Conservation (phyloP, 2,113 vertebrate species). For the Symphodus melops region DNA sequence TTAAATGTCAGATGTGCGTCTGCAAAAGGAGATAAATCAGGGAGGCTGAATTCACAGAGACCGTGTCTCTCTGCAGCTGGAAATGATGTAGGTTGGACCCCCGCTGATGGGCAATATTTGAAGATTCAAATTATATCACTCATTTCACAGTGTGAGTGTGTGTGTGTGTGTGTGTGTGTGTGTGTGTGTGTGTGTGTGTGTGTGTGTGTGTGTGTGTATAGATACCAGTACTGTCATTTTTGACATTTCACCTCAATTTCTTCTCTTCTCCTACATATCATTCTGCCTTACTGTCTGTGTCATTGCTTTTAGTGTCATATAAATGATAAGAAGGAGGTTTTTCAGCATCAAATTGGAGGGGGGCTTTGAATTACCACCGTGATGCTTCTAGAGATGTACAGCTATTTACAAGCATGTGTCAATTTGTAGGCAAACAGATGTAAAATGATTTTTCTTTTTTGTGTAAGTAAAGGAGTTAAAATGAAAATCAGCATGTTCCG, state of each 20-base stretch:
- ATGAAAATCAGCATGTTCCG: not conserved
- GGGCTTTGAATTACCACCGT: not conserved
- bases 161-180: not conserved
- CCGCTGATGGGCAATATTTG: slow-evolving; percentile 1
- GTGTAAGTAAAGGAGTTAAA: not conserved
- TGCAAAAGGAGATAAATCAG: not conserved
- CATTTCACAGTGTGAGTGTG: not conserved
- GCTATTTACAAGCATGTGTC: not conserved
- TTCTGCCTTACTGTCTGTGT: not conserved
- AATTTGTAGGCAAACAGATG: not conserved
- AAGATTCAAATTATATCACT: not conserved
- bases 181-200: not conserved
- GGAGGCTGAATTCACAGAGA: not conserved
- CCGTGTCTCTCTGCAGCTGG: not conserved
- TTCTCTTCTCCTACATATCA: not conserved
- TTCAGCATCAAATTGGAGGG: not conserved
- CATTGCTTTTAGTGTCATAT: not conserved
- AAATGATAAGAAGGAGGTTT: not conserved
- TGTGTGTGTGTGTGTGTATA: not conserved
- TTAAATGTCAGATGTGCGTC: not conserved
- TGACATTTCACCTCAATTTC: not conserved
- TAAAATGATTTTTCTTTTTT: not conserved
- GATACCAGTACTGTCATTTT: not conserved
- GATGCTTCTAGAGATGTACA: not conserved
- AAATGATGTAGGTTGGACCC: not conserved